Evolutionary conservation across 2,797 vertebrate species (phyloP).

Genomic region (Tokudaia muenninki): DNA sequence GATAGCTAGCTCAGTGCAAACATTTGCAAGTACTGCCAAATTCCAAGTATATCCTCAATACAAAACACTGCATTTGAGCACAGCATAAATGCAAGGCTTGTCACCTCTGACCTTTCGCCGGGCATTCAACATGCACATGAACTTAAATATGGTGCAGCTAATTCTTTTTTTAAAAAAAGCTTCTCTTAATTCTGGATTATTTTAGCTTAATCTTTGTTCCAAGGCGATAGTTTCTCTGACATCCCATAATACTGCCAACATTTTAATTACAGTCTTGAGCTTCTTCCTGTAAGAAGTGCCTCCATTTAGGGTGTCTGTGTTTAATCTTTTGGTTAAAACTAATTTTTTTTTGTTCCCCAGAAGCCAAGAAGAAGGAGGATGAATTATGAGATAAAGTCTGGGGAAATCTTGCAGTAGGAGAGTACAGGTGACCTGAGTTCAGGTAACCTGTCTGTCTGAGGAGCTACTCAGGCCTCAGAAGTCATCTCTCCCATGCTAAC

Average conservation of each 20-base stretch:
- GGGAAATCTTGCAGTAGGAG: background rate
- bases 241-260: background rate
- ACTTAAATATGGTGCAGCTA: background rate
- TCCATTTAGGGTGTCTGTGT: constrained; percentile 51
- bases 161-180: background rate
- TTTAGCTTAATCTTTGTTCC: constrained; percentile 57
- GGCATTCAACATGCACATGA: constrained; percentile 25
- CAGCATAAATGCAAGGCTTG: background rate
- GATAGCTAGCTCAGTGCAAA: background rate
- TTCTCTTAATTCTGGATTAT: constrained; percentile 59
- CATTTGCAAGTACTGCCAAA: background rate
- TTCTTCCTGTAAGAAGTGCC: constrained; percentile 36
- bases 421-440: background rate
- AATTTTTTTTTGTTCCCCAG: constrained; percentile 18
- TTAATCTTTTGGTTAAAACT: constrained; percentile 61
- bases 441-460: background rate
- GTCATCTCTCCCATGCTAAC: background rate
- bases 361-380: constrained; percentile 43
- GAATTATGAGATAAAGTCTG: constrained; percentile 4
- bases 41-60: background rate
- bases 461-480: background rate
- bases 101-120: constrained; percentile 24
- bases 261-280: constrained; percentile 68
- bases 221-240: constrained; percentile 63
- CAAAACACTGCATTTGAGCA: background rate